A percentile compares a stretch with the other conserved stretches of the same genome.
phyloP scores from a whole-genome alignment of 1,140 invertebrate species.

The Lerema accius region DNA sequence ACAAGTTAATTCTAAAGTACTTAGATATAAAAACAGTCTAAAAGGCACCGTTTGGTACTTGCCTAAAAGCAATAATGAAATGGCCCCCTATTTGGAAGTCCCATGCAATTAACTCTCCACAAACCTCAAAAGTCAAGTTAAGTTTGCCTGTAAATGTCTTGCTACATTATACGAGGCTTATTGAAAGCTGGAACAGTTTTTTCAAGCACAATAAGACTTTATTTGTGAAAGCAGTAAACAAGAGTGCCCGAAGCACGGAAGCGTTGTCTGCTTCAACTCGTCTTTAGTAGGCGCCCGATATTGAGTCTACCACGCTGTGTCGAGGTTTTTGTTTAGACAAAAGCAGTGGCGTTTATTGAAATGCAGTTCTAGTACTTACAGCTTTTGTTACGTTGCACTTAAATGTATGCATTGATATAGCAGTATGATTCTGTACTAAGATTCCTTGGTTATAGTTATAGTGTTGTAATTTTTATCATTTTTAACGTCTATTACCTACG shows the following conservation, averaged over 20 bases:
- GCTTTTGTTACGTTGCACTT: neutral
- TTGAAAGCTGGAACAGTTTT: conserved; percentile 10
- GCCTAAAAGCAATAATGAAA: too few relatives aligned
- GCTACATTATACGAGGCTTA: conserved; percentile 2
- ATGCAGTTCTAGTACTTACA: neutral
- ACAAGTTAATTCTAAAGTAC: too few relatives aligned
- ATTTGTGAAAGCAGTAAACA: conserved; percentile 6
- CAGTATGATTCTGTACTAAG: too few relatives aligned
- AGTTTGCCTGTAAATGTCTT: too few relatives aligned
- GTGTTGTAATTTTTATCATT: too few relatives aligned
- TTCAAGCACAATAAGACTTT: conserved; percentile 35
- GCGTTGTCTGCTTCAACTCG: conserved; percentile 9
- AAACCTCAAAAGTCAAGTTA: too few relatives aligned
- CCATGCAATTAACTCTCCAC: too few relatives aligned
- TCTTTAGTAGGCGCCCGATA: conserved; percentile 9
- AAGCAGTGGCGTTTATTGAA: conserved; percentile 14
- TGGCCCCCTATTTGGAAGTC: too few relatives aligned
- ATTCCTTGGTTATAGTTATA: too few relatives aligned
- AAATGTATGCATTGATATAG: neutral
- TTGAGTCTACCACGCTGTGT: neutral
- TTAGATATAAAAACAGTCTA: too few relatives aligned
- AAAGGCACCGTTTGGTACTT: too few relatives aligned
- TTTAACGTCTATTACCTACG: too few relatives aligned
- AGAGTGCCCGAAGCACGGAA: conserved; percentile 13
- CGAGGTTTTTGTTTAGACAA: conserved; percentile 7